Evolutionary conservation across 2,888 invertebrate genomes (phyloP), one percentile per base, ranked within the genome.

Genomic region (Caenorhabditis doughertyi): DNA sequence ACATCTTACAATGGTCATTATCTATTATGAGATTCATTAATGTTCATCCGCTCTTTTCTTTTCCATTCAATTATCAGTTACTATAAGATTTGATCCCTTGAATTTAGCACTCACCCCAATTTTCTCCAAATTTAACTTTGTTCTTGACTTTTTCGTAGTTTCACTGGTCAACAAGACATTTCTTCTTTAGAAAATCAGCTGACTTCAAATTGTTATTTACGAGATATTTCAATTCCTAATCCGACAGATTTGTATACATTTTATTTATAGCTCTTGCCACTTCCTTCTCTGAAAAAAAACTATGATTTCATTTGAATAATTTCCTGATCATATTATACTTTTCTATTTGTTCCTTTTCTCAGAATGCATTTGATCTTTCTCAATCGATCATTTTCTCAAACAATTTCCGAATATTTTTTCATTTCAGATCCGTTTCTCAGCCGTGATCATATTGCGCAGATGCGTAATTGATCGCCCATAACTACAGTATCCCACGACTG

Each of bases 401-500:
- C 64, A 64, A 60, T 73, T 39, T 65, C 32, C 42, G 16, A 42
- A 60, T 16, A 18, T 60, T 23, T 7, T 16, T 42, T 11, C 9
- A 25, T 58, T 79, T 44, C 72, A 72, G 79, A 65, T 72, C 65
- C 72, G 72, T 72, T 65, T 67, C 71, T 79, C 64, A 49, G 39
- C 55, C 79, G 64, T 51, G 65, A 67, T 79, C 67, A 65, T 49
- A 79, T 67, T 58, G 49, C 79, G 79, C 79, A 51, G 68, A 79
- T 79, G 70, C 70, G 68, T 70, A 53, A 64, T 79, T 79, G 68
- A 70, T 79, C 77, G n/a, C 4, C 42, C 68, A n/a, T 53, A 53
- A 0, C 71, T 71, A 72, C 79, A 79, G 79, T 79, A 72, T 79
- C 79, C 79, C 79, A 16, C 79, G 79, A 29, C 72, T 79, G 79